Conservation (phyloP, 2,113 vertebrate genomes). For the Thunnus thynnus region DNA sequence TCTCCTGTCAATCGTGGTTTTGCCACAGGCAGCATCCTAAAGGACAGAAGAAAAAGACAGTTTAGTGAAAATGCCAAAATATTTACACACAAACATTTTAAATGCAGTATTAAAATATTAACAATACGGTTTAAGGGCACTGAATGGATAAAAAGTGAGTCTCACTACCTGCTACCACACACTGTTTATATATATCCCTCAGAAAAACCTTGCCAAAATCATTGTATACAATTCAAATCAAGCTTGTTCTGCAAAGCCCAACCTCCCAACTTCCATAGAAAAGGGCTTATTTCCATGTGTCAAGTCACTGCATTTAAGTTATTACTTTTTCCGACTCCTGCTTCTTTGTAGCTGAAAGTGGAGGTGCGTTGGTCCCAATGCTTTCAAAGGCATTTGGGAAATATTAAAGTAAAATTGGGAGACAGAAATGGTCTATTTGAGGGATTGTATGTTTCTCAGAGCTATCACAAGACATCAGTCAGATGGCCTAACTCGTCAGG, state of each 20-base stretch:
- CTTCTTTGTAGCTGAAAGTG: constrained; percentile 25
- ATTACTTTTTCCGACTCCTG: constrained; percentile 53
- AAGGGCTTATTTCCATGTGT: constrained; percentile 68
- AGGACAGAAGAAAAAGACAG: constrained; percentile 41
- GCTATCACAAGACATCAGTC: constrained; percentile 78
- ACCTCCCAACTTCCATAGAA: constrained; percentile 74
- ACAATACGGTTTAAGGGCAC: constrained; percentile 19
- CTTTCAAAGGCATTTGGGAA: constrained; percentile 60
- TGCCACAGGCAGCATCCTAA: constrained; percentile 67
- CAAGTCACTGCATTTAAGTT: constrained; percentile 61
- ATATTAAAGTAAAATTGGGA: constrained; percentile 76
- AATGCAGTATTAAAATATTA: constrained; percentile 25
- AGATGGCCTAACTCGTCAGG: constrained; percentile 60
- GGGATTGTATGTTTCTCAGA: constrained; percentile 67
- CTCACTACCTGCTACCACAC: neutral
- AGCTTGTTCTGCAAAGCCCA: constrained; percentile 42
- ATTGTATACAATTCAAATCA: constrained; percentile 57
- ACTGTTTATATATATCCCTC: constrained; percentile 19
- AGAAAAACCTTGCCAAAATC: constrained; percentile 57
- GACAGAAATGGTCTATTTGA: constrained; percentile 79
- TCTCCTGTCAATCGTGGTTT: constrained; percentile 32
- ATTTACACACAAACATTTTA: constrained; percentile 22
- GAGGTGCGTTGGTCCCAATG: constrained; percentile 34
- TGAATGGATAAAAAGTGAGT: constrained; percentile 13
- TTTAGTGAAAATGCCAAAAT: constrained; percentile 14